Percentiles rank a stretch among this genome's conserved stretches.
These are phyloP conservation scores for Ariolimax columbianus DNA, from an alignment of 2,888 invertebrate species.

Conservation along the genomic window DNA sequence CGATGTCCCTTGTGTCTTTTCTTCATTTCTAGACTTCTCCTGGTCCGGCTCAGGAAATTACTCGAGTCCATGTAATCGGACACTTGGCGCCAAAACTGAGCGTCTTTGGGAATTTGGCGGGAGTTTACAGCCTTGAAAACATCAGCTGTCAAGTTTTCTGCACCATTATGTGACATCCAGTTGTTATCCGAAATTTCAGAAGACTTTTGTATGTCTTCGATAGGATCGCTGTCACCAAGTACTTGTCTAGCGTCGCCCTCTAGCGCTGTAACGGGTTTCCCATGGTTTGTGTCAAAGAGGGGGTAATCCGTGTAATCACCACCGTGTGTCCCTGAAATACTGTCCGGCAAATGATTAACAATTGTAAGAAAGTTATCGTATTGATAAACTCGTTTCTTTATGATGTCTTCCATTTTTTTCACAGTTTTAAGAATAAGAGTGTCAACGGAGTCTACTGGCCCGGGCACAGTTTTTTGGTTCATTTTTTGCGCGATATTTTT, in stretches of 20 bases:
- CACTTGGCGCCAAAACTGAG: neutral
- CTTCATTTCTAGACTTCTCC: conserved; percentile 20
- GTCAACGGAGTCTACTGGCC: neutral
- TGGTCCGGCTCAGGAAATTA: conserved; percentile 27
- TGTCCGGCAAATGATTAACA: too few relatives aligned
- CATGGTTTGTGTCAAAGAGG: neutral
- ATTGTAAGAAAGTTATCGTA: neutral
- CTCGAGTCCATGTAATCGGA: conserved; percentile 18
- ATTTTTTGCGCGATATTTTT: neutral
- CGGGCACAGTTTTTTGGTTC: neutral
- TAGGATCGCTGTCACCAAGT: neutral
- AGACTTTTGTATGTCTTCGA: neutral
- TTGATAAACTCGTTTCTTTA: neutral
- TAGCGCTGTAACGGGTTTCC: neutral
- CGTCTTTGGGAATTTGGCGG: conserved; percentile 12
- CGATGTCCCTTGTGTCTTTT: conserved; percentile 2
- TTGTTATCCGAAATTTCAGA: neutral
- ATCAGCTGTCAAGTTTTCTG: neutral
- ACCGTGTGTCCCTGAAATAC: neutral
- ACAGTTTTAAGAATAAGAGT: conserved; percentile 22
- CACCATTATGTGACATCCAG: neutral
- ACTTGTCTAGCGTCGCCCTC: neutral
- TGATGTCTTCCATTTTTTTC: conserved; percentile 14
- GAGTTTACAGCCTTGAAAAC: neutral
- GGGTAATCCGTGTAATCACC: neutral